Base-by-base conservation (phyloP, 2,888 invertebrate genomes). In the Pyrgus malvae region DNA sequence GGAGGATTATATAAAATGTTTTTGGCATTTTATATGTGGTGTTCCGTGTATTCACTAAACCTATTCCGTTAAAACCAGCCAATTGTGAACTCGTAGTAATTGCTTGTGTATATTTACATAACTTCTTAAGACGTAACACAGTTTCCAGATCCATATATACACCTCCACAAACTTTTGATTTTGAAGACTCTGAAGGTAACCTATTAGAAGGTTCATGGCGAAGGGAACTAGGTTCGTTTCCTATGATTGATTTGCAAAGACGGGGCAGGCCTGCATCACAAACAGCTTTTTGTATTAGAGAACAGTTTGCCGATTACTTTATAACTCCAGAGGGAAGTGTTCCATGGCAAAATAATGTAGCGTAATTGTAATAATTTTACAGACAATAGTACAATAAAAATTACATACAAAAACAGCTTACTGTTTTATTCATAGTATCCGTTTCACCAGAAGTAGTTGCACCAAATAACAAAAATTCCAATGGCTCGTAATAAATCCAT, bases 281-380 rank as follows among this genome's bases (percentile, higher is more conserved):
- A 58, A 58, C 60, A 50, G 61, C 61, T 60, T 44, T 59, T 58
- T 58, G 56, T 60, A 60, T 60, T 58, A 60, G 57, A 59, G 56
- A 60, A 58, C 58, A 59, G 57, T 63, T 63, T 61, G 56, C 61
- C 56, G 59, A 63, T 56, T 61, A 61, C 57, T 63, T 63, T 57
- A 56, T 57, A 48, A 63, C 50, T 55, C 59, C 56, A 58, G 57
- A 63, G 55, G 60, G 63, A 58, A 58, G 56, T 48, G 59, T 63
- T 57, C 55, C 58, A 56, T 61, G 60, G 61, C 60, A 59, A 60
- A 63, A 59, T 59, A 54, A 19, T 16, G n/a, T 37, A 6, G 14
- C 21, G 19, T 33, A 19, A 48, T 40, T 35, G 53, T 37, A 44
- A 42, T 37, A n/a, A n/a, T n/a, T n/a, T n/a, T n/a, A n/a, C n/a